Percentiles rank a stretch among this genome's conserved stretches.
These are phyloP conservation scores for Zapornia atra DNA, from an alignment of 2,113 vertebrate species.

Conservation along the genomic window DNA sequence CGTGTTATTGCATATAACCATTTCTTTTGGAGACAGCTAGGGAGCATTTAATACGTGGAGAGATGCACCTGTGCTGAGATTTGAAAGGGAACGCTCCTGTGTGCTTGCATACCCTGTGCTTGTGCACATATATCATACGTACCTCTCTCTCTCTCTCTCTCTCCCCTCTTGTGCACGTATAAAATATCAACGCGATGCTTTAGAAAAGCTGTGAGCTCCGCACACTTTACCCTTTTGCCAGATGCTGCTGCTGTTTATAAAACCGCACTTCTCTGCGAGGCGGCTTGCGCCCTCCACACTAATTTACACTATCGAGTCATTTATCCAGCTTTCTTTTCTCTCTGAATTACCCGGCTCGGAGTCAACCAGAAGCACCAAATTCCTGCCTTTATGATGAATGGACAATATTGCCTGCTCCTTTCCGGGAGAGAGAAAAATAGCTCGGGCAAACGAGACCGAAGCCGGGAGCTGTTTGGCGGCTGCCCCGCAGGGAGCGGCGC, in stretches of 20 bases:
- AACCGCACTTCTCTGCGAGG: not conserved
- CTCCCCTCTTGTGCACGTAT: not conserved
- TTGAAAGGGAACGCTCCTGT: not conserved
- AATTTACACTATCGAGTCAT: not conserved
- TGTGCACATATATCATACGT: not conserved
- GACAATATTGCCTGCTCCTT: not conserved
- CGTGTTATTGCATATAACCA: not conserved
- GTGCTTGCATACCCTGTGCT: not conserved
- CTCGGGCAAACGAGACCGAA: not conserved
- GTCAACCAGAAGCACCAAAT: constrained; percentile 37
- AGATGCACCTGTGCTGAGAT: not conserved
- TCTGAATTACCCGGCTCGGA: constrained; percentile 14
- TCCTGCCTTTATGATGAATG: constrained; percentile 52
- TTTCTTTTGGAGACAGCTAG: not conserved
- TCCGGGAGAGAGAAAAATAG: constrained; percentile 11
- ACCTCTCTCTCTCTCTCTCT: not conserved
- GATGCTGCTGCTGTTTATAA: constrained; percentile 32
- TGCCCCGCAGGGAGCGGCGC: not conserved
- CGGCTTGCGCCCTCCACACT: not conserved
- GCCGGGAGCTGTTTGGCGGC: not conserved
- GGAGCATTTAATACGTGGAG: not conserved
- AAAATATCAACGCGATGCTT: not conserved
- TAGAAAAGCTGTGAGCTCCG: not conserved
- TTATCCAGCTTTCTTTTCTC: constrained; percentile 14
- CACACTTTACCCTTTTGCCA: constrained; percentile 2